A percentile compares a stretch with the other conserved stretches of the same genome.
phyloP scores from a whole-genome alignment of 2,888 invertebrate genomes.

The Drosophila robusta region DNA sequence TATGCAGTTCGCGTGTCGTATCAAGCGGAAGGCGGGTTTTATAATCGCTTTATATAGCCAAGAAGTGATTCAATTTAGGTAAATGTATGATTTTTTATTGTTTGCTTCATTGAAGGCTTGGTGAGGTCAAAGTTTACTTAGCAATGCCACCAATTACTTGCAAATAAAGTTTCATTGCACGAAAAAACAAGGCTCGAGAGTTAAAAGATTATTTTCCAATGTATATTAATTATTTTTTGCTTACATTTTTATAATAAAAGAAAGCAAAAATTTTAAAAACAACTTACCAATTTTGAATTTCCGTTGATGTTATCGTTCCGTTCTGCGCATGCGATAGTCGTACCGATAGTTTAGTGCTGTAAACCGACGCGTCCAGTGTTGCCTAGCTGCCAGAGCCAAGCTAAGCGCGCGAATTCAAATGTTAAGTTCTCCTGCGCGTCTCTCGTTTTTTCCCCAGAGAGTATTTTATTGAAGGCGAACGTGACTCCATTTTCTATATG shows the following conservation, averaged over 20 bases:
- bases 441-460: slow-evolving; percentile 44
- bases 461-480: slow-evolving; percentile 51
- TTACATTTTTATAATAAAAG: neutral
- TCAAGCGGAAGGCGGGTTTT: slow-evolving; percentile 27
- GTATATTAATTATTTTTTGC: neutral
- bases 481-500: slow-evolving; percentile 70
- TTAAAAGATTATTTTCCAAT: neutral
- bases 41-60: slow-evolving; percentile 33
- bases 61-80: slow-evolving; percentile 20
- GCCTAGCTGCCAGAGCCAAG: neutral
- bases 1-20: slow-evolving; percentile 53
- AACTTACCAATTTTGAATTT: neutral
- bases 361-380: slow-evolving; percentile 13
- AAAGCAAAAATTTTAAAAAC: neutral
- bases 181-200: neutral
- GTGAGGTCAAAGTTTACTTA: no score
- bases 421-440: neutral
- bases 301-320: neutral
- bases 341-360: slow-evolving; percentile 37
- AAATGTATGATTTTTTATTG: slow-evolving; percentile 4
- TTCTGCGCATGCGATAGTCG: slow-evolving; percentile 28
- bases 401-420: slow-evolving; percentile 36
- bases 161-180: neutral
- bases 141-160: neutral
- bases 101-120: neutral